Percentiles rank a stretch among this genome's conserved stretches.
These are phyloP conservation scores for Brachypalpus laphriformis DNA, from an alignment of 2,888 invertebrate species.

Conservation along the genomic window DNA sequence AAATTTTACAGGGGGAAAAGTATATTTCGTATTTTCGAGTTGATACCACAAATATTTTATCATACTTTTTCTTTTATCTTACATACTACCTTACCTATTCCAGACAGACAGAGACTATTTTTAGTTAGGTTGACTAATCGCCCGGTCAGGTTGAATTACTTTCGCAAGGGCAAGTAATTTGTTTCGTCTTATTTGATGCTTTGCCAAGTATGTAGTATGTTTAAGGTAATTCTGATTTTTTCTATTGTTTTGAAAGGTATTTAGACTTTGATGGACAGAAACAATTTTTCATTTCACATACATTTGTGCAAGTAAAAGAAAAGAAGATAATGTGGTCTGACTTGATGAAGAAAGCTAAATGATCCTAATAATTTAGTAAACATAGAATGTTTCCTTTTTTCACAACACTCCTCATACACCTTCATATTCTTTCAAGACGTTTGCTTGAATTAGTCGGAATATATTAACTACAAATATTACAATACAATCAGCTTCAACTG, in stretches of 20 bases:
- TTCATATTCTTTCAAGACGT: too few relatives aligned
- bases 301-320: too few relatives aligned
- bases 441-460: too few relatives aligned
- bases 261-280: not conserved
- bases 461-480: too few relatives aligned
- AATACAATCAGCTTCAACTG: too few relatives aligned
- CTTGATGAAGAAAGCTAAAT: too few relatives aligned
- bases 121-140: not conserved
- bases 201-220: not conserved
- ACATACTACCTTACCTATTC: too few relatives aligned
- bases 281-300: not conserved
- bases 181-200: not conserved
- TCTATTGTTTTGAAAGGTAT: not conserved
- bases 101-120: not conserved
- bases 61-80: not conserved
- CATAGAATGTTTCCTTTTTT: too few relatives aligned
- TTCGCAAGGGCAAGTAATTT: constrained; percentile 4
- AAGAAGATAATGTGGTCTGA: too few relatives aligned
- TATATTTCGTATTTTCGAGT: not conserved
- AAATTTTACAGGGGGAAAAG: too few relatives aligned
- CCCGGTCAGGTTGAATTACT: not conserved
- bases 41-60: not conserved
- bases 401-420: too few relatives aligned
- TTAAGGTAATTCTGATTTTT: not conserved
- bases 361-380: too few relatives aligned